Evolutionary conservation across 92 coral and sea anemone species (phyloP), one percentile per base, ranked within the genome.

Genomic region (Hydrozoanthus gracilis): DNA sequence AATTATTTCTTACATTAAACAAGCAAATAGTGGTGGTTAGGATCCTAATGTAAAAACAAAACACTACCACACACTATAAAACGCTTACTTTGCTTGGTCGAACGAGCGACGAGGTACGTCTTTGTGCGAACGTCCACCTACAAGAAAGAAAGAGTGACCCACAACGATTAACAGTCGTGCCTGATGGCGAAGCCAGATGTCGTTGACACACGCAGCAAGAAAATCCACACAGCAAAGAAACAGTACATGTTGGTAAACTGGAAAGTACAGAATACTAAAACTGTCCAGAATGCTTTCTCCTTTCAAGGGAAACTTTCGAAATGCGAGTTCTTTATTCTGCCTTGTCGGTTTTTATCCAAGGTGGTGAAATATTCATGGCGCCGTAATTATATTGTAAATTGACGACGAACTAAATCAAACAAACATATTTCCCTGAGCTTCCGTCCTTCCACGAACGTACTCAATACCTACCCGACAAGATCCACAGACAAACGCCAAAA

Each of bases 381-480:
- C 88, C 79, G 91, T 93, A 95, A 96, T 96, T 95, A 95, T 92
- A 93, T 92, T 96, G 96, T 91, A 95, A 96, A 96, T 96, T 96
- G 96, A 87, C 94, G 93, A 90, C 92, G 94, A 80, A 83, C 83
- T 83, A 95, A 92, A 87, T 93, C 99, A 96, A 96, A 96, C 99
- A 96, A 96, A 92, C 96, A 92, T 79, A 77, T 88, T 83, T 76
- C 86, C 64, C 76, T 51, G 67, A 88, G 92, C 85, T 80, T 80
- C 85, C 85, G 83, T 78, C 65, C 39, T 69, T 75, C 51, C 66
- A 9, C 77, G 70, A 62, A 44, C 51, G 87, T 72, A 75, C 61
- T 69, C 88, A 71, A 83, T 70, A 78, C 92, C 88, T 83, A 88
- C 95, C 98, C 82, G 92, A 88, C 78, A 82, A 85, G 83, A 92